Evolutionary conservation across 2,888 invertebrate species (phyloP).

Genomic region (Ganaspis brasiliensis): DNA sequence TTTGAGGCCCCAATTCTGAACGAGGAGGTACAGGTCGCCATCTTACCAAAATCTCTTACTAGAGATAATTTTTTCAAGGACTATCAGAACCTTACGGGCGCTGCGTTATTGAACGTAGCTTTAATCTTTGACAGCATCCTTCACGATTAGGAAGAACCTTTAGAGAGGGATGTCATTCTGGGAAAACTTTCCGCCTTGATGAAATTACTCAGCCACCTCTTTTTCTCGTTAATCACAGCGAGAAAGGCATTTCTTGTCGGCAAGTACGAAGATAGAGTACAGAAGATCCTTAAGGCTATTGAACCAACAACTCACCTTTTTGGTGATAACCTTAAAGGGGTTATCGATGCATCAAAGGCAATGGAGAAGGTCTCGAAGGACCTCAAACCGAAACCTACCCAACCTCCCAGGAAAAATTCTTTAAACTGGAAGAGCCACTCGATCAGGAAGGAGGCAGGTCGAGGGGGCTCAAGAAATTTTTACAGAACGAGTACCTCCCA

Average conservation of each 20-base stretch:
- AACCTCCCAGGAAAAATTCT: neutral
- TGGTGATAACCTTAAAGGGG: neutral
- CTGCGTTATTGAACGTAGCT: neutral
- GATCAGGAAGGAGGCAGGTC: neutral
- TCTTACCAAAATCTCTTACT: neutral
- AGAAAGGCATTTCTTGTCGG: constrained; percentile 4
- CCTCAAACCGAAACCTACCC: neutral
- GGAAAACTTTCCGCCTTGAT: neutral
- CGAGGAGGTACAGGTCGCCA: neutral
- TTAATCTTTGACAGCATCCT: neutral
- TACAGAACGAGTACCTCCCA: neutral
- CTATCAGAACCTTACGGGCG: neutral
- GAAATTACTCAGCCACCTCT: neutral
- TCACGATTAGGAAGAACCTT: neutral
- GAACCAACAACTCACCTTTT: neutral
- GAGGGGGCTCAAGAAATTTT: neutral
- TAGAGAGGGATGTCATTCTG: neutral
- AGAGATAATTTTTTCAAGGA: constrained; percentile 7
- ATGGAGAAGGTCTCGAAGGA: constrained; percentile 7
- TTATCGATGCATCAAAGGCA: neutral
- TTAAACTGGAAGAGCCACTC: constrained; percentile 6
- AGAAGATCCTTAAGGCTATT: neutral
- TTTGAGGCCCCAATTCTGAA: neutral
- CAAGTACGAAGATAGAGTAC: neutral
- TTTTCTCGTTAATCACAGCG: neutral